phyloP scores from a whole-genome alignment of 2,797 vertebrate species.

The Mycteria americana region DNA sequence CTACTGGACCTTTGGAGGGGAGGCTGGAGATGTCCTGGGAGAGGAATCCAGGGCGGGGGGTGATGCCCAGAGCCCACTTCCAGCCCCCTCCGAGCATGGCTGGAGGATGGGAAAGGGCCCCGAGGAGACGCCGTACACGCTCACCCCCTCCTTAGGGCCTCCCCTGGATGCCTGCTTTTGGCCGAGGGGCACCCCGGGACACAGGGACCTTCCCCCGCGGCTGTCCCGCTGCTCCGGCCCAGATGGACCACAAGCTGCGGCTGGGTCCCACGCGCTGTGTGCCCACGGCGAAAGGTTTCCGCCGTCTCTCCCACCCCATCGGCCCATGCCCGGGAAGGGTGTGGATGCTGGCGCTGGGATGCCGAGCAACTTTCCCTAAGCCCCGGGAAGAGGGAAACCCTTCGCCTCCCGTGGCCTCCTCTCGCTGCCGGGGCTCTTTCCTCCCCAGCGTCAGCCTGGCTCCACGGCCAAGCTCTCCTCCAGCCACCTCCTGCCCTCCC shows the following conservation, averaged over 20 bases:
- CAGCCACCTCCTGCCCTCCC: not conserved
- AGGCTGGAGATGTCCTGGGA: not conserved
- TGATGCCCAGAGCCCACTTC: not conserved
- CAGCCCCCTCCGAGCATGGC: accelerated
- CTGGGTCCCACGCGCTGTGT: accelerated
- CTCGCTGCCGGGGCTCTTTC: not conserved
- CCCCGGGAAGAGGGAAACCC: not conserved
- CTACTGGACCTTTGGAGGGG: no score
- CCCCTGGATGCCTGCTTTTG: no score
- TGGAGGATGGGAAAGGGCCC: not conserved
- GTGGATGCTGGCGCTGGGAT: not conserved
- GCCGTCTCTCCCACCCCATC: not conserved
- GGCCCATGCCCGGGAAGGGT: accelerated
- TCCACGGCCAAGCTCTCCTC: not conserved
- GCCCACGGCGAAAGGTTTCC: not conserved
- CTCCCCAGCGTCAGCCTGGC: not conserved
- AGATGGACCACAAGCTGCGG: not conserved
- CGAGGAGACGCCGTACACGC: accelerated
- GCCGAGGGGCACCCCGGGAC: not conserved
- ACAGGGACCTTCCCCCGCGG: accelerated
- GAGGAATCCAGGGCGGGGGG: no score
- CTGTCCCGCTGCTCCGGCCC: not conserved
- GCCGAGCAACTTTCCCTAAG: not conserved
- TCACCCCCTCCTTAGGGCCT: no score
- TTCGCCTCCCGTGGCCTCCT: not conserved